These are phyloP conservation scores for Mormoops blainvillei DNA, from an alignment of 2,113 vertebrate species.

Conservation along the genomic window DNA sequence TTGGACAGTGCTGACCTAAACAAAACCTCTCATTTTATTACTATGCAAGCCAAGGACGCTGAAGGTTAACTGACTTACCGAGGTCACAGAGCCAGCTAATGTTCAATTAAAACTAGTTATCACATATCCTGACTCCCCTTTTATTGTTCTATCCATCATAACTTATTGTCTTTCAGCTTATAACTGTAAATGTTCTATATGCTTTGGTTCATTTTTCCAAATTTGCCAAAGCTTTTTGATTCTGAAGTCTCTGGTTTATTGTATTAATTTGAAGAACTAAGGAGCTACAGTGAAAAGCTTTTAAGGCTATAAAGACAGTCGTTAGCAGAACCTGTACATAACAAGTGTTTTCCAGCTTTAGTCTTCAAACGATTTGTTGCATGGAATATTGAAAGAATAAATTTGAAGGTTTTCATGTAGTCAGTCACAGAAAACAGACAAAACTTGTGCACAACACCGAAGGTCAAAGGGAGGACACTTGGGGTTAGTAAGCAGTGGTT, in stretches of 20 bases:
- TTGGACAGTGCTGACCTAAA: not conserved
- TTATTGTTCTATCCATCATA: not conserved
- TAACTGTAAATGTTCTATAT: not conserved
- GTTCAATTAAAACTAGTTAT: not conserved
- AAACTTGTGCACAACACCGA: not conserved
- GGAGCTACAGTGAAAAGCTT: not conserved
- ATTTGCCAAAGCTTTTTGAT: not conserved
- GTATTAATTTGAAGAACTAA: not conserved
- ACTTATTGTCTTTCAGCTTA: not conserved
- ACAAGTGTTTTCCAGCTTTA: not conserved
- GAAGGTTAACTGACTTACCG: not conserved
- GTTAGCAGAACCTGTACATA: not conserved
- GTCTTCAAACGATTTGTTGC: not conserved
- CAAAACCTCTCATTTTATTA: not conserved
- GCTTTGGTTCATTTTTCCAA: not conserved
- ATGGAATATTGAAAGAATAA: not conserved
- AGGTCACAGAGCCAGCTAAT: not conserved
- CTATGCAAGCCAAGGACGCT: not conserved
- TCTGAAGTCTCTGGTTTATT: not conserved
- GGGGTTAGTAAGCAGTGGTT: not conserved
- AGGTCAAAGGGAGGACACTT: not conserved
- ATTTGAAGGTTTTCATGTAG: not conserved
- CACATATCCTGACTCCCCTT: not conserved
- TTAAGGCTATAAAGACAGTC: not conserved
- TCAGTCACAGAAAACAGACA: not conserved